Percentiles rank a stretch among this genome's conserved stretches.
Conservation (phyloP, 2,888 invertebrate species). For the Eupithecia tripunctaria region DNA sequence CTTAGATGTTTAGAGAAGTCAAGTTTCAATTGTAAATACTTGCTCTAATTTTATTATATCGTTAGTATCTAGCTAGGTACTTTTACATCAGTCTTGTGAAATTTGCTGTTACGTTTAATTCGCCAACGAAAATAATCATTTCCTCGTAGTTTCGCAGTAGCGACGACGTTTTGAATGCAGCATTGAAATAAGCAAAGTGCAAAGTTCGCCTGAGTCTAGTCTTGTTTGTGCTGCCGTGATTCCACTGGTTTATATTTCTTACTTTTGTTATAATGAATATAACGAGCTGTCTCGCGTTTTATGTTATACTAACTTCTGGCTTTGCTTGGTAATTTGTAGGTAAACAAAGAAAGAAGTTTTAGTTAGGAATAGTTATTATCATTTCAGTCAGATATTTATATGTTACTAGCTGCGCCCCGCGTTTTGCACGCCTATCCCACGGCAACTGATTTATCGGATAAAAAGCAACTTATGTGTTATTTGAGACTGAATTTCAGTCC, state of each 20-base stretch:
- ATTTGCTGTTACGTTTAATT: neutral
- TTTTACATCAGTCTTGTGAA: too few relatives aligned
- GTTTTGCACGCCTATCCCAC: too few relatives aligned
- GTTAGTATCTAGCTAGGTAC: too few relatives aligned
- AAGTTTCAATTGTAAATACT: too few relatives aligned
- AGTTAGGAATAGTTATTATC: too few relatives aligned
- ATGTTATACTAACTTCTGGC: neutral
- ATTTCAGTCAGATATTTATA: too few relatives aligned
- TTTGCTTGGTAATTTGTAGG: neutral
- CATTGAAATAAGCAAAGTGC: slow-evolving; percentile 10
- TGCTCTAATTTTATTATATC: too few relatives aligned
- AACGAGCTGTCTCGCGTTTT: slow-evolving; percentile 3
- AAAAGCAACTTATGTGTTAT: too few relatives aligned
- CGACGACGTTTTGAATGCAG: slow-evolving; percentile 3
- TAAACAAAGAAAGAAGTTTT: neutral
- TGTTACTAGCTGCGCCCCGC: too few relatives aligned
- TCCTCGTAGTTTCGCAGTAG: neutral
- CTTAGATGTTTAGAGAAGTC: too few relatives aligned
- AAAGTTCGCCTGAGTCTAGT: neutral
- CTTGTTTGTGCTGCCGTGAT: slow-evolving; percentile 11
- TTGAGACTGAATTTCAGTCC: too few relatives aligned
- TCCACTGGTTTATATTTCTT: slow-evolving; percentile 4
- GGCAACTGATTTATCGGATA: too few relatives aligned
- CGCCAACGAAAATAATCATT: neutral
- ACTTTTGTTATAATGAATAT: slow-evolving; percentile 12